Evolutionary conservation across 92 coral and sea anemone genomes (phyloP), one percentile per base, ranked within the genome.

Genomic region (Zoanthus sansibaricus): DNA sequence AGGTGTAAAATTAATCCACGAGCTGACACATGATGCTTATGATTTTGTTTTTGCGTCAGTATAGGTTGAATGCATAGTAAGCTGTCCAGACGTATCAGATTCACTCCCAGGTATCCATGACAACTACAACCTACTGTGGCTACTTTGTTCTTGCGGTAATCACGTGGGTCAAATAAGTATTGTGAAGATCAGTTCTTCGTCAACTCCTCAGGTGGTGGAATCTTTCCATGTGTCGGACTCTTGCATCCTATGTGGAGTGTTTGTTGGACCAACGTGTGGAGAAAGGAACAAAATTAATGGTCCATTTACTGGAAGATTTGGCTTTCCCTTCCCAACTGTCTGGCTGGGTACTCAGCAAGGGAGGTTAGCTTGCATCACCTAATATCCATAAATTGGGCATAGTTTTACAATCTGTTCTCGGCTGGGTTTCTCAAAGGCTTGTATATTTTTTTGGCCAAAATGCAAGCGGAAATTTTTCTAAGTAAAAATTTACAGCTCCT

Each of bases 281-380:
- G 94, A 91, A 47, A 93, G 88, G 64, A 86, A 88, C 75, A 97
- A 92, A 69, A 62, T 95, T n/a, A 91, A 93, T 21, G 94, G 93
- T 31, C 91, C 96, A 1, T 64, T 93, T 11, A 84, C 93, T 48
- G 96, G 98, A 25, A 88, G 93, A 83, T 97, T 92, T 88, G 99
- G 99, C 20, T 97, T 97, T 76, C 99, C 99, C 21, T 97, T 97
- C 46, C 98, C 99, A 15, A 97, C 99, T 33, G 95, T 97, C 44
- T 97, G 99, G 99, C 77, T 97, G 4, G 99, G 99, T 71, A 94
- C 98, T 9, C 99, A 93, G 73, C 92, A 95, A n/a, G 96, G 98
- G 87, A 97, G 94, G 99, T 97, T 86, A 33, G 20, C 9, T 16
- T 62, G 69, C 69, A 18, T 62, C 5, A 32, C 1, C 8, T 16